phyloP scores from a whole-genome alignment of 2,888 invertebrate species.

The Drosophila rellima region DNA sequence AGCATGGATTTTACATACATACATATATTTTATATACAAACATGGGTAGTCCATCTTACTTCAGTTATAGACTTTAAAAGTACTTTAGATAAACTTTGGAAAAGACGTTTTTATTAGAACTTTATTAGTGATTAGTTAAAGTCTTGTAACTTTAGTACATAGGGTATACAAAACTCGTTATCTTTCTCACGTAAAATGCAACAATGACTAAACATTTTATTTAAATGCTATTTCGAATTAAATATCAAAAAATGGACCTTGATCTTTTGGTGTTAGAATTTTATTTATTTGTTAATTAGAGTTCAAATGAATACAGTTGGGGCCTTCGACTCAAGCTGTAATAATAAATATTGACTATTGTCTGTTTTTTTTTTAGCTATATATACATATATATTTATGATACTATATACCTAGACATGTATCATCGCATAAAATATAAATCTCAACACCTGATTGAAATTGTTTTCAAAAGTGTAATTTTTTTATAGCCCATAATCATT shows the following conservation, averaged over 20 bases:
- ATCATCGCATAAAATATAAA: background rate
- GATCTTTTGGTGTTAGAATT: background rate
- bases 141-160: background rate
- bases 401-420: background rate
- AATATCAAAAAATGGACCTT: background rate
- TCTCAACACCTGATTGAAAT: background rate
- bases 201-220: background rate
- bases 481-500: background rate
- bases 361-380: background rate
- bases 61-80: background rate
- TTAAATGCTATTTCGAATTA: background rate
- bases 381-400: background rate
- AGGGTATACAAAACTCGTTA: background rate
- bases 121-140: background rate
- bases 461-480: background rate
- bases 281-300: background rate
- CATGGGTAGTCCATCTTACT: conserved; percentile 2
- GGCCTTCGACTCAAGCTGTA: background rate
- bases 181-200: too few relatives aligned
- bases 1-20: conserved; percentile 17
- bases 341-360: background rate
- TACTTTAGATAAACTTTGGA: background rate
- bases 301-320: background rate
- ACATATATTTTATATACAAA: conserved; percentile 1
- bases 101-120: background rate